phyloP scores from a whole-genome alignment of 2,888 invertebrate species.

The Dasysyrphus albostriatus region DNA sequence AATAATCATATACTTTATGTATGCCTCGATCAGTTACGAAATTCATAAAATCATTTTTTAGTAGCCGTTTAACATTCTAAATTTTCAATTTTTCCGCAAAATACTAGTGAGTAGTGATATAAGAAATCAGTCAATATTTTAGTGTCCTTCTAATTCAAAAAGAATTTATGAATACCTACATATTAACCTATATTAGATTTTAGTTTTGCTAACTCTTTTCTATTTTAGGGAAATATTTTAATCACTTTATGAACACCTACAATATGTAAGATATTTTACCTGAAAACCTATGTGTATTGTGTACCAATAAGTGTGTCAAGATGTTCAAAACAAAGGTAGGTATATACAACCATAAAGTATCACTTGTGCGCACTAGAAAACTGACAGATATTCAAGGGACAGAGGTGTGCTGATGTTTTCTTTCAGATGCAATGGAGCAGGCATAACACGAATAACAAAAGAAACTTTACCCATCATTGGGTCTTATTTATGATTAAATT shows the following conservation, averaged over 20 bases:
- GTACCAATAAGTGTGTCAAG: not conserved
- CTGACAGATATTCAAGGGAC: not conserved
- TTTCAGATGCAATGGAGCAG: not conserved
- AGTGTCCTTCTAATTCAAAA: too few species aligned
- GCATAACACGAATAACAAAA: conserved; percentile 1
- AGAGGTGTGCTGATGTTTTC: not conserved
- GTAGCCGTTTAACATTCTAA: too few species aligned
- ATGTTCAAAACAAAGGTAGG: not conserved
- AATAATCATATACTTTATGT: too few species aligned
- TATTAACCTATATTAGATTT: too few species aligned
- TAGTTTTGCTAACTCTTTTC: too few species aligned
- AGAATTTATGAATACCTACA: too few species aligned
- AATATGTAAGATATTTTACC: not conserved
- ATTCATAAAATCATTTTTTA: too few species aligned
- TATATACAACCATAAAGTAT: not conserved
- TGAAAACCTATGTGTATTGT: not conserved
- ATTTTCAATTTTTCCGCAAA: too few species aligned
- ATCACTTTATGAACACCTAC: not conserved
- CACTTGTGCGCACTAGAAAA: not conserved
- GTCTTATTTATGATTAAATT: conserved; percentile 29
- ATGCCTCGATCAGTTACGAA: too few species aligned
- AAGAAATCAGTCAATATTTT: too few species aligned
- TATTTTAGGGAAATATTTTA: too few species aligned
- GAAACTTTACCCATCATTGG: not conserved
- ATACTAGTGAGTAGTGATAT: too few species aligned